Base-by-base conservation (phyloP, 2,888 invertebrate genomes). In the Ectemnius lituratus region DNA sequence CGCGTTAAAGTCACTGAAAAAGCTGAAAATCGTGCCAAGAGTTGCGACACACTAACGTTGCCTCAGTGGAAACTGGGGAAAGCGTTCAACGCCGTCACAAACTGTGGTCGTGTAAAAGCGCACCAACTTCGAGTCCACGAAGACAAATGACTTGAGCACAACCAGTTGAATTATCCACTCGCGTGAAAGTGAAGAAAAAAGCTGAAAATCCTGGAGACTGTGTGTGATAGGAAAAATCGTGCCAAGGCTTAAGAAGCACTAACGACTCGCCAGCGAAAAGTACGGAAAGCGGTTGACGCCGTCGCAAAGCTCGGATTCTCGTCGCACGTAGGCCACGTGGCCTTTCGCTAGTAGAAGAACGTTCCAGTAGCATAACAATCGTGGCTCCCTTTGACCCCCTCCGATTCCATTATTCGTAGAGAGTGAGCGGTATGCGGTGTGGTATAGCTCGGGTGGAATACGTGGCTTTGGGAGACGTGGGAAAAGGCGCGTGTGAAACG, bases 401-500 rank as follows among this genome's bases (percentile, higher is more conserved):
- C 57, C 28, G 65, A 49, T 67, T 45, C 62, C 23, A 58, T 64
- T 61, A 37, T 49, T 61, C 71, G 68, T 75, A 62, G 68, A 62
- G 70, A 52, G 28, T 61, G 69, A 65, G 70, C 67, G 75, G 46
- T 61, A 37, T 67, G 62, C 16, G 20, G 63, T 52, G 45, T 37
- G 45, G 18, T 62, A 65, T 65, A 77, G 67, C 67, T 61, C 59
- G 37, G 66, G 66, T 57, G 70, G 75, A 62, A 72, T 84, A 84
- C 83, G 83, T 82, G 82, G 83, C 80, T 80, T 80, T 82, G 79
- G 79, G 80, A 82, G 85, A 88, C 88, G 88, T 89, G 89, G 87
- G 88, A 89, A 89, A 88, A 86, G 75, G 84, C 87, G 87, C 86
- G 87, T 88, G 88, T 82, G 82, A 80, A 82, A 84, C 79, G 76